Base-by-base conservation (phyloP, 2,888 invertebrate genomes). In the Chrysotoxum bicinctum region DNA sequence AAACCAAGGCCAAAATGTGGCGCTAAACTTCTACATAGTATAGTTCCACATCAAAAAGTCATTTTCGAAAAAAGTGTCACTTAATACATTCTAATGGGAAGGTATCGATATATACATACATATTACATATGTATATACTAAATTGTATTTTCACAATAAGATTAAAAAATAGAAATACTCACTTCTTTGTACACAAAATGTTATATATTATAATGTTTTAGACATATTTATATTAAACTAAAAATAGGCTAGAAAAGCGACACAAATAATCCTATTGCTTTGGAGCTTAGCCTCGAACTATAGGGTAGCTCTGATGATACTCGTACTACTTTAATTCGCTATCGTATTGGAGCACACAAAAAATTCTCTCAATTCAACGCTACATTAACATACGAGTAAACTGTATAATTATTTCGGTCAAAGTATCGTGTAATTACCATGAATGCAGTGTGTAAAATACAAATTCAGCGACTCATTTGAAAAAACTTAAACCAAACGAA, bases 301-400 rank as follows among this genome's bases (percentile, higher is more conserved):
- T 9, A 19, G 32, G 52, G 9, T 54, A 26, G 19, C 40, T 48
- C 37, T 56, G 43, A 8, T 48, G 5, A 12, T 23, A 21, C 12
- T 10, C 12, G 21, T 23, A 21, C 12, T 10, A n/a, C 43, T 56
- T 21, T 21, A 50, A 50, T 50, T 66, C 54, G n/a, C n/a, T 68
- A 43, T 58, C 30, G 7, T 9, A 64, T 23, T 43, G 8, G 12
- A 30, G 16, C 10, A 21, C 10, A 37, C n/a, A 40, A 9, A 72
- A 0, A 35, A 45, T 16, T 68, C 19, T 45, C n/a, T n/a, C 26
- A 21, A 26, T 54, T 12, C 16, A 32, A 21, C 9, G 16, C 26
- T 8, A 43, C 32, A 73, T 77, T 83, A 40, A 48, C 54, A 62
- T 77, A n/a, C n/a, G n/a, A n/a, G n/a, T n/a, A 54, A 72, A 69